phyloP scores from a whole-genome alignment of 1,140 invertebrate genomes.

The Propsilocerus akamusi region DNA sequence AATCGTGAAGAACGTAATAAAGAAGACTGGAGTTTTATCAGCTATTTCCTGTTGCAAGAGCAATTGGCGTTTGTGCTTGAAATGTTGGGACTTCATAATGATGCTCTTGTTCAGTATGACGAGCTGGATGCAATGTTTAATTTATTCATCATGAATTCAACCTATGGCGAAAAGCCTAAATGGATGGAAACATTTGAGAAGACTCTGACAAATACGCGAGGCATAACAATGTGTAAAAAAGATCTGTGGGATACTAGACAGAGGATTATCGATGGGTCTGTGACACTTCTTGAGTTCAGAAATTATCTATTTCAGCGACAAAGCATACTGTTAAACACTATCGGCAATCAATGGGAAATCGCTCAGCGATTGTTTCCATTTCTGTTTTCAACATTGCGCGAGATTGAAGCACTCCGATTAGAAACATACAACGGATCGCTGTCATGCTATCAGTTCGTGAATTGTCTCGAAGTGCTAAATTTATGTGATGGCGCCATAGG shows the following conservation, averaged over 20 bases:
- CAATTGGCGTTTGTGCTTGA: constrained; percentile 88
- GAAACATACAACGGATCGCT: constrained; percentile 58
- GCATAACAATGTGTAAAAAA: constrained; percentile 48
- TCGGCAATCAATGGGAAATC: constrained; percentile 19
- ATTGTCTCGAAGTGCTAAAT: constrained; percentile 72
- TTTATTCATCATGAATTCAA: constrained; percentile 86
- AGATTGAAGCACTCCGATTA: constrained; percentile 19
- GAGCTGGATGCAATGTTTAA: constrained; percentile 93
- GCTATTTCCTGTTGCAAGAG: constrained; percentile 88
- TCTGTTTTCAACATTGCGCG: constrained; percentile 19
- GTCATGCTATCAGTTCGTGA: constrained; percentile 85
- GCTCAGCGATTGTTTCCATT: constrained; percentile 19
- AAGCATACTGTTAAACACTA: constrained; percentile 32
- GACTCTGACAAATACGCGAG: constrained; percentile 63
- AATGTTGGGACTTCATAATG: constrained; percentile 84
- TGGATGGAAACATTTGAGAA: constrained; percentile 64
- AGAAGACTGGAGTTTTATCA: constrained; percentile 80
- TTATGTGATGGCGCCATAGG: constrained; percentile 52
- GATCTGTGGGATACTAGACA: constrained; percentile 47
- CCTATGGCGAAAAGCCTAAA: constrained; percentile 58
- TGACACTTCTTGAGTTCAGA: constrained; percentile 72
- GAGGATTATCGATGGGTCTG: constrained; percentile 46
- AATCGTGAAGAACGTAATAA: constrained; percentile 81
- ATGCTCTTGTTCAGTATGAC: constrained; percentile 92
- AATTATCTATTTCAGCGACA: constrained; percentile 91